A percentile compares a stretch with the other conserved stretches of the same genome.
Evolutionary conservation across 2,888 invertebrate species (phyloP).

Genomic region (Bombylius discolor): DNA sequence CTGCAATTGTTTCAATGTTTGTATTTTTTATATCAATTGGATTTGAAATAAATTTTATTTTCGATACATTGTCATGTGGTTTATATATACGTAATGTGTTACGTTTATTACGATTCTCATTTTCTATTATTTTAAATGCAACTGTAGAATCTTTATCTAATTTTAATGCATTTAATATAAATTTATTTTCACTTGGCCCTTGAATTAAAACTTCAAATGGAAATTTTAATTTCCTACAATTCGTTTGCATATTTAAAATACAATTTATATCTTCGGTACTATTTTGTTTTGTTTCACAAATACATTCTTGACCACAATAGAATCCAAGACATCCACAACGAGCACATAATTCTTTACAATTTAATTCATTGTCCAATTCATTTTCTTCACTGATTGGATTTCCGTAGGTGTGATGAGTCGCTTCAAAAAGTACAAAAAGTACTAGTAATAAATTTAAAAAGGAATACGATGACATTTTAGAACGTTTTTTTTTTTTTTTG

Average conservation of each 20-base stretch:
- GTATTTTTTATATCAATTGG: not conserved
- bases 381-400: slow-evolving; percentile 16
- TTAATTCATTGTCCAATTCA: slow-evolving; percentile 23
- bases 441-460: too few species aligned
- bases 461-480: too few species aligned
- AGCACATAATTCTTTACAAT: slow-evolving; percentile 30
- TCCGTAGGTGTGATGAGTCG: not conserved
- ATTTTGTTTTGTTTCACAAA: slow-evolving; percentile 34
- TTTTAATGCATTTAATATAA: slow-evolving; percentile 29
- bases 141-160: slow-evolving; percentile 4
- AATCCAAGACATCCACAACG: slow-evolving; percentile 33
- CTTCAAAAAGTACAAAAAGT: too few species aligned
- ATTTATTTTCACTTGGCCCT: slow-evolving; percentile 29
- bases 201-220: slow-evolving; percentile 34
- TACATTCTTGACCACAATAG: slow-evolving; percentile 37
- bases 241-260: slow-evolving; percentile 27
- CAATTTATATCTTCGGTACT: slow-evolving; percentile 27
- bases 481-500: too few species aligned
- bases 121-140: slow-evolving; percentile 6
- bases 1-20: not conserved
- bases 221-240: slow-evolving; percentile 23
- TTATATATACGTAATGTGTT: slow-evolving; percentile 30
- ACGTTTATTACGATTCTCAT: slow-evolving; percentile 17
- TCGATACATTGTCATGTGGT: slow-evolving; percentile 13
- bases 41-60: not conserved